phyloP scores from a whole-genome alignment of 2,888 invertebrate species.

The Netelia inedita region DNA sequence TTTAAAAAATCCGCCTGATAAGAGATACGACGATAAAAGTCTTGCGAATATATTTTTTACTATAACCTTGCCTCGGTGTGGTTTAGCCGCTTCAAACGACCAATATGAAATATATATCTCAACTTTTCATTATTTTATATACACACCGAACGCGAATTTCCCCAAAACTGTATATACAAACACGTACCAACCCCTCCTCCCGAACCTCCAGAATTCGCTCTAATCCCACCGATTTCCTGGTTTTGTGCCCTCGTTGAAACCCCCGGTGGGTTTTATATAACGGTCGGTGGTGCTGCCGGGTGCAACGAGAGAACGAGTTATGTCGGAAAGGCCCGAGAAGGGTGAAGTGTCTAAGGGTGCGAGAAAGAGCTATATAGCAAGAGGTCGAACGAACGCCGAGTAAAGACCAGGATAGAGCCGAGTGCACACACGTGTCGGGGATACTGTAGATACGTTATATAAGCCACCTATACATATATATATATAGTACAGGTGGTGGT shows the following conservation, averaged over 20 bases:
- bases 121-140: constrained; percentile 11
- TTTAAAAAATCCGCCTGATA: too few species aligned
- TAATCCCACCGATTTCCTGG: constrained; percentile 52
- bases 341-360: constrained; percentile 42
- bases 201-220: constrained; percentile 2
- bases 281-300: constrained; percentile 23
- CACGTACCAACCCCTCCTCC: not conserved
- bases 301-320: constrained; percentile 33
- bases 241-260: constrained; percentile 52
- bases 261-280: constrained; percentile 54
- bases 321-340: constrained; percentile 32
- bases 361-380: constrained; percentile 27
- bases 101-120: constrained; percentile 28
- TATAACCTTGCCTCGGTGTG: not conserved
- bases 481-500: constrained; percentile 48
- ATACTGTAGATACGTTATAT: constrained; percentile 17
- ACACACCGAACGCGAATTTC: not conserved
- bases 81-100: constrained; percentile 5
- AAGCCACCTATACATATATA: constrained; percentile 4
- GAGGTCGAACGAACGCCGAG: constrained; percentile 25
- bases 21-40: too few species aligned
- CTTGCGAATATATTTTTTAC: constrained; percentile 30
- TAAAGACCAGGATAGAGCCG: constrained; percentile 40
- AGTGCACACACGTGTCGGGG: constrained; percentile 44
- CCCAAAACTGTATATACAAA: not conserved